phyloP scores from a whole-genome alignment of 2,113 vertebrate genomes.

The Xyrauchen texanus region DNA sequence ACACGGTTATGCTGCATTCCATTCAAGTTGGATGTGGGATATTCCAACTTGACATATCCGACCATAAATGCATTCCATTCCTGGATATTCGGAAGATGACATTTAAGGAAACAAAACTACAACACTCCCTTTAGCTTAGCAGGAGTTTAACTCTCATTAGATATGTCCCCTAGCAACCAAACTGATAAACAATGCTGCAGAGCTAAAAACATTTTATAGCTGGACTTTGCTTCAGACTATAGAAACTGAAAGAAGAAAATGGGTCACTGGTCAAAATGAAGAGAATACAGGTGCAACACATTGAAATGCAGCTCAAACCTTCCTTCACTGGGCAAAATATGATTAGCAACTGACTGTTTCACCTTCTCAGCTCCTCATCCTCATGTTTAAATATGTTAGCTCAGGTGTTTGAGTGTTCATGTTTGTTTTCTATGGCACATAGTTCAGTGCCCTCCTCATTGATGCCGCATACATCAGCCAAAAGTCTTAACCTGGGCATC shows the following conservation, averaged over 20 bases:
- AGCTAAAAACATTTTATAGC: too few relatives aligned
- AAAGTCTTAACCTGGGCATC: conserved; percentile 64
- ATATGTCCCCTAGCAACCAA: too few relatives aligned
- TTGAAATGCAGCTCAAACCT: not conserved
- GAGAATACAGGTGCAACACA: not conserved
- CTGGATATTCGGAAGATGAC: too few relatives aligned
- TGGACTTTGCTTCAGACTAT: not conserved
- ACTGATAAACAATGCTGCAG: too few relatives aligned
- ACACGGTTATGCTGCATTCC: too few relatives aligned
- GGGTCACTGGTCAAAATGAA: conserved; percentile 1
- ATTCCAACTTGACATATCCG: too few relatives aligned
- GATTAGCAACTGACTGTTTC: conserved; percentile 24
- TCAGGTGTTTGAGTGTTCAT: conserved; percentile 43
- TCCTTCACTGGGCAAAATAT: not conserved
- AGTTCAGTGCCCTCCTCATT: conserved; percentile 52
- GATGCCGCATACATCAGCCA: conserved; percentile 68
- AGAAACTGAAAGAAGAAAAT: not conserved
- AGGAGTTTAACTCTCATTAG: too few relatives aligned
- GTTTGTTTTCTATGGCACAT: conserved; percentile 48
- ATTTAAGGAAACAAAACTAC: too few relatives aligned
- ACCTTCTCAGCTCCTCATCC: conserved; percentile 12
- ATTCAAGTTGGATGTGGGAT: too few relatives aligned
- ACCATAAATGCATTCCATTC: too few relatives aligned
- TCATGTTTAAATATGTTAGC: conserved; percentile 22
- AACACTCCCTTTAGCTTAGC: too few relatives aligned